phyloP scores from a whole-genome alignment of 2,888 invertebrate species.

The Trachelus tabidus region DNA sequence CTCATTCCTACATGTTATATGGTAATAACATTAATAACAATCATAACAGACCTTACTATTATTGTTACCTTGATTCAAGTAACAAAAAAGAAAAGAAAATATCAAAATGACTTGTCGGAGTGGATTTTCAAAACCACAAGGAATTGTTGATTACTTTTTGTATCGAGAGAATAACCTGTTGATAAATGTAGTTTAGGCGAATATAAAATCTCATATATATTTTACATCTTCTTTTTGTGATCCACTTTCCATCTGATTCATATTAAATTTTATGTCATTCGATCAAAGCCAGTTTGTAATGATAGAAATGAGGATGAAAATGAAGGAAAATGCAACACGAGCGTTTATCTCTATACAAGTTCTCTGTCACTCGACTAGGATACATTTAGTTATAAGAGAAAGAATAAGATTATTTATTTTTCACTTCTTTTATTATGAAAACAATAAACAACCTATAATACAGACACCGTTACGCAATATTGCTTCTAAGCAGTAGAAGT shows the following conservation, averaged over 20 bases:
- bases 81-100: background rate
- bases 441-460: slow-evolving; percentile 5
- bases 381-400: slow-evolving; percentile 3
- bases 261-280: slow-evolving; percentile 40
- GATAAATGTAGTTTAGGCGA: slow-evolving; percentile 33
- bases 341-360: background rate
- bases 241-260: slow-evolving; percentile 22
- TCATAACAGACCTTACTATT: background rate
- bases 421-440: slow-evolving; percentile 15
- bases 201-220: slow-evolving; percentile 28
- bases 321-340: background rate
- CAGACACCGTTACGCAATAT: background rate
- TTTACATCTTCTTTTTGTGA: slow-evolving; percentile 33
- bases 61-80: background rate
- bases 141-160: slow-evolving; percentile 43
- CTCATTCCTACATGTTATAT: background rate
- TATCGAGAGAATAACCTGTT: slow-evolving; percentile 27
- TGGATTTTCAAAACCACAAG: slow-evolving; percentile 23
- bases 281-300: slow-evolving; percentile 45
- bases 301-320: background rate
- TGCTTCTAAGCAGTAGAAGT: background rate
- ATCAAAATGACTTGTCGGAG: background rate
- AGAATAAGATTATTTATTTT: slow-evolving; percentile 10
- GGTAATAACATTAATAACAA: background rate
- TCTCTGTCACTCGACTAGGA: background rate